Evolutionary conservation across 2,113 vertebrate species (phyloP), one percentile per base, ranked within the genome.

Genomic region (Dasypus novemcinctus): DNA sequence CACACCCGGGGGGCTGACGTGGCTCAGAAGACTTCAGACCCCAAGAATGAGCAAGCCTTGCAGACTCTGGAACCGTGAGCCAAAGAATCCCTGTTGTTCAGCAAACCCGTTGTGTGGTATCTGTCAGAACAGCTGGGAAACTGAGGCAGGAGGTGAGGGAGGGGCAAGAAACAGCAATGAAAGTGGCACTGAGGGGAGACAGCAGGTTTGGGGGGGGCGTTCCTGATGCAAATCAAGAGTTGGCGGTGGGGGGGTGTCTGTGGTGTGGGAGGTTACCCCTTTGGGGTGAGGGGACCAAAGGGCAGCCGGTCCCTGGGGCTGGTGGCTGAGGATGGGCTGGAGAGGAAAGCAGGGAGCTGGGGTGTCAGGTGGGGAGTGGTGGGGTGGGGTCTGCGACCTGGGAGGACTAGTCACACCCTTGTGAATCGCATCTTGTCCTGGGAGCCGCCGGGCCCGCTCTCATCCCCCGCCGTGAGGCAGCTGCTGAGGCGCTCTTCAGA

Each of bases 361-460:
- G 10, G 31, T 52, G 18, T n/a, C 46, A 21, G 68, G 10, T 38
- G 18, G 1, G 5, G 27, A 29, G 4, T 27, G 10, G 33, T 23
- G 15, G 25, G 41, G 72, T 1, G 27, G 38, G 38, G 21, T 49
- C 63, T 82, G 54, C 33, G 54, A 15, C 11, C 59, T 31, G 14
- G 85, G 46, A 25, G 36, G 4, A 0, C 7, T 31, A 2, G 41
- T 49, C 49, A 78, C 63, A 15, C 7, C 12, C 66, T 11, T 29
- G 14, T 61, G 93, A 36, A 43, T 2, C 1, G 41, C 61, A 27
- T 20, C 75, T 64, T 59, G 38, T 68, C 36, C 0, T 17, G 9
- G 18, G 23, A 49, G 15, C 71, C 0, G 36, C 38, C 14, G 0
- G 15, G 13, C 46, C 29, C 0, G 1, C 18, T 15, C 81, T 31